Evolutionary conservation across 2,888 invertebrate species (phyloP).

Genomic region (Herminia tarsipennalis): DNA sequence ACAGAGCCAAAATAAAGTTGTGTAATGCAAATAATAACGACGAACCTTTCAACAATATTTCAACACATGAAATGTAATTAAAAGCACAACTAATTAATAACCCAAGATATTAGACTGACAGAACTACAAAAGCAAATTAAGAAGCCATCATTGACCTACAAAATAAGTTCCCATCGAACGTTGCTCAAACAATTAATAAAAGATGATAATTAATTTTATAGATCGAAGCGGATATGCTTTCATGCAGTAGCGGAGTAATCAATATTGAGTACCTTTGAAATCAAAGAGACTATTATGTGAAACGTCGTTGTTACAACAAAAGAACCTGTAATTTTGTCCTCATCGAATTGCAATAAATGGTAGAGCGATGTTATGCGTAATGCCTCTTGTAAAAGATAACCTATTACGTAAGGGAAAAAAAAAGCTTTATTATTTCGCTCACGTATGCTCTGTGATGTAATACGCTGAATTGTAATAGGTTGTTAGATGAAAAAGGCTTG

Average conservation of each 20-base stretch:
- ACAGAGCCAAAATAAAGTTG: neutral
- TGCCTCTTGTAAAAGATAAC: conserved; percentile 51
- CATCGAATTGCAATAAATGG: conserved; percentile 52
- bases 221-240: conserved; percentile 42
- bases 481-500: neutral
- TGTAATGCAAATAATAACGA: conserved; percentile 6
- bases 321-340: conserved; percentile 65
- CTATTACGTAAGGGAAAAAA: conserved; percentile 55
- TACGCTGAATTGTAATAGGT: neutral
- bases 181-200: conserved; percentile 64
- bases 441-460: conserved; percentile 16
- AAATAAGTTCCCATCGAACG: conserved; percentile 45
- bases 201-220: conserved; percentile 63
- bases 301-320: conserved; percentile 59
- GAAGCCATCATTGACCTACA: conserved; percentile 72
- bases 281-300: conserved; percentile 55
- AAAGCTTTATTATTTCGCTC: conserved; percentile 50
- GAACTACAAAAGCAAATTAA: conserved; percentile 54
- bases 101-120: conserved; percentile 43
- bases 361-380: conserved; percentile 50
- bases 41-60: conserved; percentile 25
- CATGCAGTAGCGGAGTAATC: conserved; percentile 38
- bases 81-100: conserved; percentile 56
- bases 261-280: conserved; percentile 27
- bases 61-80: conserved; percentile 52